These are phyloP conservation scores for Hyla sarda DNA, from an alignment of 2,113 vertebrate species.

Conservation along the genomic window DNA sequence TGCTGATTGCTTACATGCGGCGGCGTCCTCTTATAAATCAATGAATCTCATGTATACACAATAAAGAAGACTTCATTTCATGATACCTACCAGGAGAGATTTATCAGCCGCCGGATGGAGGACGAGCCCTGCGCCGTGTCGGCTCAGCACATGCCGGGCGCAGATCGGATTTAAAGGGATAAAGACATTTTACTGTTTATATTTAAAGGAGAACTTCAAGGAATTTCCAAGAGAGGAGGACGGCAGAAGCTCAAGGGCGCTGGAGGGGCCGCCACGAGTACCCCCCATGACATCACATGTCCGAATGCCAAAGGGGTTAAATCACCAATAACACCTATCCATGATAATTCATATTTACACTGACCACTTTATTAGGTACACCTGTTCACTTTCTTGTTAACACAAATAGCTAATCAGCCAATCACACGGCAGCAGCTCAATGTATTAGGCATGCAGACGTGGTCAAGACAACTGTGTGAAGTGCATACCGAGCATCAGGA, in stretches of 20 bases:
- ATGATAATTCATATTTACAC: no score
- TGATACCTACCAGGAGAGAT: conserved; percentile 5
- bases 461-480: no score
- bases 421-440: no score
- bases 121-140: not conserved
- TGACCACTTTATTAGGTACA: no score
- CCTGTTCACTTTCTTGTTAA: no score
- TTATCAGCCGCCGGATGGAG: not conserved
- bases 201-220: not conserved
- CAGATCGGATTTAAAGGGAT: conserved; percentile 8
- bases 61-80: conserved; percentile 31
- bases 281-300: no score
- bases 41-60: conserved; percentile 17
- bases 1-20: conserved; percentile 20
- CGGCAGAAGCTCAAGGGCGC: not conserved
- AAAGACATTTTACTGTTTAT: not conserved
- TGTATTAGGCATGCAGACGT: no score
- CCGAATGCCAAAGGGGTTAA: no score
- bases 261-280: no score
- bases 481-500: no score
- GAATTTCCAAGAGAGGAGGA: not conserved
- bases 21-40: conserved; percentile 4
- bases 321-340: no score
- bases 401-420: no score
- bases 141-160: not conserved